Conservation (phyloP, 2,797 vertebrate genomes). For the Sarcoramphus papa region DNA sequence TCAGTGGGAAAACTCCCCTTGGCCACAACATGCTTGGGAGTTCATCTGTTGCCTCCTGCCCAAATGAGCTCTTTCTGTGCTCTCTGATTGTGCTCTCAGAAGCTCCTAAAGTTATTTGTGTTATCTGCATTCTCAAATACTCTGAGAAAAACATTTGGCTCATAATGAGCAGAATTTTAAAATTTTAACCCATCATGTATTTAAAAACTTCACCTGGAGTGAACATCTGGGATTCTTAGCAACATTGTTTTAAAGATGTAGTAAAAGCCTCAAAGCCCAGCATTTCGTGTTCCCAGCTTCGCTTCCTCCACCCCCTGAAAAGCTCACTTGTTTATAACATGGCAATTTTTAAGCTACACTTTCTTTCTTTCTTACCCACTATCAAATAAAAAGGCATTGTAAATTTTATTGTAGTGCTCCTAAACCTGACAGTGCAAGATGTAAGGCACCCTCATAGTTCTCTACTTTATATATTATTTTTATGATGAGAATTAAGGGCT, state of each 20-base stretch:
- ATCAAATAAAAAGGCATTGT: slow-evolving; percentile 72
- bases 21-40: not conserved
- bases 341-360: slow-evolving; percentile 62
- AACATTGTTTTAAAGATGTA: not conserved
- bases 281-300: not conserved
- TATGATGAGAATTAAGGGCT: slow-evolving; percentile 75
- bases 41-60: not conserved
- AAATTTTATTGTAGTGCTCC: slow-evolving; percentile 72
- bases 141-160: not conserved
- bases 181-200: not conserved
- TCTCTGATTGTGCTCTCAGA: not conserved
- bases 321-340: slow-evolving; percentile 60
- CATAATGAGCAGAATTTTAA: not conserved
- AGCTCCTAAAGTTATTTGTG: not conserved
- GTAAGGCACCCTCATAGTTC: slow-evolving; percentile 70
- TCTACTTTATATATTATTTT: slow-evolving; percentile 80
- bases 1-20: not conserved
- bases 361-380: slow-evolving; percentile 48
- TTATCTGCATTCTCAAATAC: not conserved
- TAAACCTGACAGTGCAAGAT: slow-evolving; percentile 74
- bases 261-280: slow-evolving; percentile 20
- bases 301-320: not conserved
- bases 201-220: slow-evolving; percentile 28
- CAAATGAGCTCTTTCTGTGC: not conserved
- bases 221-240: slow-evolving; percentile 28